Percentiles rank a stretch among this genome's conserved stretches.
Evolutionary conservation across 2,797 vertebrate genomes (phyloP).

Genomic region (Sarcophilus harrisii): DNA sequence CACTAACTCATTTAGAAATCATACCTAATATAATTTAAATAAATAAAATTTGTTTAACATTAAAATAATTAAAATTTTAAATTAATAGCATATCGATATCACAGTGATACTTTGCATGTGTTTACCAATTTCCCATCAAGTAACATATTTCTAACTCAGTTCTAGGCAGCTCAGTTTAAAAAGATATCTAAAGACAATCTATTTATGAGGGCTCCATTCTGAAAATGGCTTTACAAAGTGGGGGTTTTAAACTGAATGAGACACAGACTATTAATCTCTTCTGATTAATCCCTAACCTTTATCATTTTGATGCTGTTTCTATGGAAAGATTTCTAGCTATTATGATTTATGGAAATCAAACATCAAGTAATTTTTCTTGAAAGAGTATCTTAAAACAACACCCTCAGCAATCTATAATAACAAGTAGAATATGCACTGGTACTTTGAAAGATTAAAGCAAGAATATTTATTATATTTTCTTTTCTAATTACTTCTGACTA

Average conservation of each 20-base stretch:
- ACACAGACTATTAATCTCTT: conserved; percentile 83
- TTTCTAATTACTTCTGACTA: neutral
- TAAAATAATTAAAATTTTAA: neutral
- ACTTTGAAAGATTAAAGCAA: neutral
- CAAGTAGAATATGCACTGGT: fast-evolving
- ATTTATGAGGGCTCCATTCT: conserved; percentile 74
- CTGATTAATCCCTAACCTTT: conserved; percentile 77
- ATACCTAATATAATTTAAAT: neutral
- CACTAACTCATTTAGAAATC: neutral
- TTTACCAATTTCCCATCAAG: neutral
- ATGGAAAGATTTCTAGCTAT: conserved; percentile 49
- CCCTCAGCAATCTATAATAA: neutral
- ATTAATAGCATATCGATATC: neutral
- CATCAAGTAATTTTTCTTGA: neutral
- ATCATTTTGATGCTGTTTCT: conserved; percentile 68
- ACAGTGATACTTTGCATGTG: neutral
- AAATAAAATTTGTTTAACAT: neutral
- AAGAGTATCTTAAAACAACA: neutral
- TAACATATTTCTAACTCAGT: neutral
- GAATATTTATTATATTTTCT: neutral
- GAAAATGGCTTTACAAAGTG: conserved; percentile 84
- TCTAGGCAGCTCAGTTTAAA: conserved; percentile 69
- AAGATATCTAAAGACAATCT: conserved; percentile 72
- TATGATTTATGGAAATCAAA: neutral
- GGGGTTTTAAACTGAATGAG: conserved; percentile 83